Conservation (phyloP, 1,140 invertebrate genomes). For the Akabosia matsudoensis region DNA sequence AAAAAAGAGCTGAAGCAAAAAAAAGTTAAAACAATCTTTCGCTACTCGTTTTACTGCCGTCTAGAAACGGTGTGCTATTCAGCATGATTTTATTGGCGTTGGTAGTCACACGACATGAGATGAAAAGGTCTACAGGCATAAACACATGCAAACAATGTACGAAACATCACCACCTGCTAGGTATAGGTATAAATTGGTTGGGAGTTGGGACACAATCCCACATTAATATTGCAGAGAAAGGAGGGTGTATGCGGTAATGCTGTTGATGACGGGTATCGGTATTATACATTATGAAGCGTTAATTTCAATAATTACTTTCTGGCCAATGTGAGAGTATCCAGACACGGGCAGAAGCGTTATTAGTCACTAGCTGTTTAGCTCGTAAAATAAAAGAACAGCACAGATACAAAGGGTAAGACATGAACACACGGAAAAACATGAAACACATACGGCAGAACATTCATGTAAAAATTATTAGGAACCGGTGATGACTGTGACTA, state of each 20-base stretch:
- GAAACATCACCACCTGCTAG: background rate
- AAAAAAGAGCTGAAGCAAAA: background rate
- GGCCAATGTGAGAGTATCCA: background rate
- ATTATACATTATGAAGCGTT: background rate
- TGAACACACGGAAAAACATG: background rate
- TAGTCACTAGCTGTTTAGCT: background rate
- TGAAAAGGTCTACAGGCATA: background rate
- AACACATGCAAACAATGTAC: too few relatives aligned
- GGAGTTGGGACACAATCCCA: too few relatives aligned
- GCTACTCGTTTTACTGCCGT: background rate
- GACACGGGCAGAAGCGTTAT: background rate
- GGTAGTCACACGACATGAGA: background rate
- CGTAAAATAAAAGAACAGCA: background rate
- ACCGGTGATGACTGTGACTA: too few relatives aligned
- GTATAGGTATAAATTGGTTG: too few relatives aligned
- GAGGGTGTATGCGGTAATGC: background rate
- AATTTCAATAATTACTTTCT: conserved; percentile 18
- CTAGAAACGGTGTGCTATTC: background rate
- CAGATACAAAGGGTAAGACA: background rate
- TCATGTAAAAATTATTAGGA: conserved; percentile 22
- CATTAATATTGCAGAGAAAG: background rate
- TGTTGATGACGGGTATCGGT: background rate
- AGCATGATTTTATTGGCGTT: background rate
- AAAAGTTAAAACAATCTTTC: background rate
- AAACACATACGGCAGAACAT: background rate